phyloP scores from a whole-genome alignment of 1,140 invertebrate species.

The Orius laevigatus region DNA sequence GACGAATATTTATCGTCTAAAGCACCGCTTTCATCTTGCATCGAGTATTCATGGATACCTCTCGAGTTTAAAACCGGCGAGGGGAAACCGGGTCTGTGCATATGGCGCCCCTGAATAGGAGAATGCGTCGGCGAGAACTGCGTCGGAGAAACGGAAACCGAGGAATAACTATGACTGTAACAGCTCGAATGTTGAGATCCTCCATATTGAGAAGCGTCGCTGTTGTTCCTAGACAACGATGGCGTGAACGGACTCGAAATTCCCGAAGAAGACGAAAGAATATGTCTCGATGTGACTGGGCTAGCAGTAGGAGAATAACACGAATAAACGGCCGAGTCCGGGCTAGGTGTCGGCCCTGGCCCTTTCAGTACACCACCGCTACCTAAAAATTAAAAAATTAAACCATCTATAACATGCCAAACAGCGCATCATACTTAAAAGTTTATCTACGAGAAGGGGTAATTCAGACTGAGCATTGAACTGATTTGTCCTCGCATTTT shows the following conservation, averaged over 20 bases:
- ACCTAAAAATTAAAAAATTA: conserved; percentile 5
- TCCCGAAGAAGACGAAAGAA: conserved; percentile 32
- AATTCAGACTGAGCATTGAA: conserved; percentile 28
- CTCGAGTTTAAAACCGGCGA: conserved; percentile 22
- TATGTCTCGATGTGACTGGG: conserved; percentile 64
- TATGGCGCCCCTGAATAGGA: conserved; percentile 44
- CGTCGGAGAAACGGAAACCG: conserved; percentile 35
- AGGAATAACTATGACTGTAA: conserved; percentile 47
- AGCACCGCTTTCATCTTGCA: conserved; percentile 22
- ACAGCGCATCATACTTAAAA: conserved; percentile 32
- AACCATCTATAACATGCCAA: not conserved
- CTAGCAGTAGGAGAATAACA: conserved; percentile 68
- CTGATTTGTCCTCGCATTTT: conserved; percentile 21
- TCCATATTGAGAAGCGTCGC: conserved; percentile 56
- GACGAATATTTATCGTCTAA: conserved; percentile 24
- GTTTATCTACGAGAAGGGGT: conserved; percentile 41
- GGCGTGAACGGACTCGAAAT: conserved; percentile 51
- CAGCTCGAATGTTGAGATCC: conserved; percentile 47
- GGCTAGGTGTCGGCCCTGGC: conserved; percentile 46
- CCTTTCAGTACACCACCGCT: conserved; percentile 14
- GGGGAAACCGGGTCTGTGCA: conserved; percentile 22
- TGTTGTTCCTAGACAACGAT: conserved; percentile 71
- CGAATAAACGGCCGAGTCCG: conserved; percentile 73
- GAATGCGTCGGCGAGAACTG: conserved; percentile 63
- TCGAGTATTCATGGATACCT: conserved; percentile 18